phyloP scores from a whole-genome alignment of 1,140 invertebrate species.

The Drosophila obscura region DNA sequence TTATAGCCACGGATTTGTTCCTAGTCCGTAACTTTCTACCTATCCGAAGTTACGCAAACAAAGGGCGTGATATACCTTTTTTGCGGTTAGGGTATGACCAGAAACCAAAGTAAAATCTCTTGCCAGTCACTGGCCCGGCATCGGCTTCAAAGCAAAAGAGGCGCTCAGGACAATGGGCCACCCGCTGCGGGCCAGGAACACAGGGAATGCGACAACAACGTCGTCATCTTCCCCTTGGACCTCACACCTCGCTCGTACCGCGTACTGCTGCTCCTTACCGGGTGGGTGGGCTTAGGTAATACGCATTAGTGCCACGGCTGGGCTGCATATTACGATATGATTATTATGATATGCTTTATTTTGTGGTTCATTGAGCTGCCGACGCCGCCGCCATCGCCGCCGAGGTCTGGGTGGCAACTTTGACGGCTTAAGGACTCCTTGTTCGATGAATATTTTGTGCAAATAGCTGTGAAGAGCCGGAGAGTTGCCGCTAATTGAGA shows the following conservation, averaged over 20 bases:
- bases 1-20: too few relatives aligned
- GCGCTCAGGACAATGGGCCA: slow-evolving; percentile 37
- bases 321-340: slow-evolving; percentile 82
- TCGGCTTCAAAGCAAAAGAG: slow-evolving; percentile 67
- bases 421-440: slow-evolving; percentile 63
- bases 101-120: slow-evolving; percentile 37
- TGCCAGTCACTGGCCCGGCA: slow-evolving; percentile 36
- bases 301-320: slow-evolving; percentile 78
- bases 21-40: too few relatives aligned
- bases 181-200: slow-evolving; percentile 26
- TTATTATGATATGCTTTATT: slow-evolving; percentile 83
- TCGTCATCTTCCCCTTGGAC: slow-evolving; percentile 23
- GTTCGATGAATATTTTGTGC: slow-evolving; percentile 63
- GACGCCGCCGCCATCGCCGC: slow-evolving; percentile 22
- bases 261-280: background rate
- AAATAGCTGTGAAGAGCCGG: slow-evolving; percentile 67
- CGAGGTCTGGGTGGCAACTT: slow-evolving; percentile 62
- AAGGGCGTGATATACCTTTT: background rate
- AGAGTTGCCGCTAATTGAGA: slow-evolving; percentile 68
- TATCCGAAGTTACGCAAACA: too few relatives aligned
- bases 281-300: slow-evolving; percentile 76
- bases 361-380: slow-evolving; percentile 78
- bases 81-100: slow-evolving; percentile 12
- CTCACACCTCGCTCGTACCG: background rate
- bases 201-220: slow-evolving; percentile 10